Percentiles rank a stretch among this genome's conserved stretches.
phyloP scores from a whole-genome alignment of 1,140 invertebrate genomes.

The Eriosoma lanigerum region DNA sequence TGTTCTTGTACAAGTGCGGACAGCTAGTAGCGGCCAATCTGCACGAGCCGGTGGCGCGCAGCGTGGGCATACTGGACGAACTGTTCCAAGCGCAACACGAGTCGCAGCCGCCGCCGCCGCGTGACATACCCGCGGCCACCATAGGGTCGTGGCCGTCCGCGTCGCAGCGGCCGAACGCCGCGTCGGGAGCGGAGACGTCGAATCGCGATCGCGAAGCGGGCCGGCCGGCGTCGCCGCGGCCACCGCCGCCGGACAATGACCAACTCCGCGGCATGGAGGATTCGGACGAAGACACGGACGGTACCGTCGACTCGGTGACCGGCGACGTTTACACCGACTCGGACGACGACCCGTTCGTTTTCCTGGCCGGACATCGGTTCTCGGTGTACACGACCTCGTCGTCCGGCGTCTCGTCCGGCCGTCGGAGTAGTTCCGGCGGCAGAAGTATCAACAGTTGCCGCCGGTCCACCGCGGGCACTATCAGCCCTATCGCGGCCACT shows the following conservation, averaged over 20 bases:
- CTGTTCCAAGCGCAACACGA: constrained; percentile 56
- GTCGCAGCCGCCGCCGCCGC: neutral
- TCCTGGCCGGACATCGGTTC: neutral
- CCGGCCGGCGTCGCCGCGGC: neutral
- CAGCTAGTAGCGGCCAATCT: constrained; percentile 58
- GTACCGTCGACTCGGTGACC: neutral
- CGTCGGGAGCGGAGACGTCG: neutral
- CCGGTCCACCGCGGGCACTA: neutral
- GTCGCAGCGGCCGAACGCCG: neutral
- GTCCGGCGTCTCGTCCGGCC: neutral
- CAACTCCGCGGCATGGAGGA: constrained; percentile 44
- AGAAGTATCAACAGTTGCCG: neutral
- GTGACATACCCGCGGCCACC: neutral
- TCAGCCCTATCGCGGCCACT: no score
- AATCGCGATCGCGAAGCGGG: neutral
- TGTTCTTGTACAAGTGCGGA: constrained; percentile 60
- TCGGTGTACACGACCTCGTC: neutral
- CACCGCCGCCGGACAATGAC: constrained; percentile 4
- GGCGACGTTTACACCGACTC: neutral
- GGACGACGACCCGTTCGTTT: neutral
- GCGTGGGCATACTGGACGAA: constrained; percentile 61
- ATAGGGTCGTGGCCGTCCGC: neutral
- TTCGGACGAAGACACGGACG: neutral
- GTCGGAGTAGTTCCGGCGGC: neutral
- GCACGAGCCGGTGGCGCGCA: constrained; percentile 55